phyloP scores from a whole-genome alignment of 2,113 vertebrate genomes.

The Agapornis roseicollis region DNA sequence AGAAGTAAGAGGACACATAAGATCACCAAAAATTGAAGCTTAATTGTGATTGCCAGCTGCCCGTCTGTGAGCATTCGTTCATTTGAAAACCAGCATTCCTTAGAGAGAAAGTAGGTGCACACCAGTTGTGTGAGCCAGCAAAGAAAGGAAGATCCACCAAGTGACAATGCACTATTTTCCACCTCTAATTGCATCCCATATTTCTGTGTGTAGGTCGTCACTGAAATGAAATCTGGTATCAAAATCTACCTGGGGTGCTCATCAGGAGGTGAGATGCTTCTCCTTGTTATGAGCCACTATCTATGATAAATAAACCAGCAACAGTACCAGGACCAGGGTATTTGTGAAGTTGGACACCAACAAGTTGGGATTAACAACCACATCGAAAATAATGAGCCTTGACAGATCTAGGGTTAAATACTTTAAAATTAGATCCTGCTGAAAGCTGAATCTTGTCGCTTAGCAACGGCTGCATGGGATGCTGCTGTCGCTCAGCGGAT shows the following conservation, averaged over 20 bases:
- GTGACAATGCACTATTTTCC: not conserved
- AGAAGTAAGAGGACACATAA: not conserved
- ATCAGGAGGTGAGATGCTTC: not conserved
- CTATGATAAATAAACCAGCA: not conserved
- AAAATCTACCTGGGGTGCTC: not conserved
- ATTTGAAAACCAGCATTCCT: not conserved
- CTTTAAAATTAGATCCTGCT: constrained; percentile 72
- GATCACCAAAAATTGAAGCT: not conserved
- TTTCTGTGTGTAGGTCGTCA: not conserved
- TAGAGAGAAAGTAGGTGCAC: not conserved
- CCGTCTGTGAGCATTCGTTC: not conserved
- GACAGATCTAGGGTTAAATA: constrained; percentile 74
- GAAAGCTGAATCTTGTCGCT: constrained; percentile 70
- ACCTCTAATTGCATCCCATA: not conserved
- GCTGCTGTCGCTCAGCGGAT: constrained; percentile 73
- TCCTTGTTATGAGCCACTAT: not conserved
- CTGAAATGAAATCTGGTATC: not conserved
- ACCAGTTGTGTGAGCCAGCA: not conserved
- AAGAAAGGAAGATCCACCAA: not conserved
- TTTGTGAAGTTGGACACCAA: not conserved
- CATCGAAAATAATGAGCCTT: constrained; percentile 45
- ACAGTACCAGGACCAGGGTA: not conserved
- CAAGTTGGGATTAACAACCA: constrained; percentile 19
- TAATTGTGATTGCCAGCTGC: not conserved
- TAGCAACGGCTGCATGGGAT: constrained; percentile 73